Base-by-base conservation (phyloP, 2,888 invertebrate species). In the Embidobia sp. region DNA sequence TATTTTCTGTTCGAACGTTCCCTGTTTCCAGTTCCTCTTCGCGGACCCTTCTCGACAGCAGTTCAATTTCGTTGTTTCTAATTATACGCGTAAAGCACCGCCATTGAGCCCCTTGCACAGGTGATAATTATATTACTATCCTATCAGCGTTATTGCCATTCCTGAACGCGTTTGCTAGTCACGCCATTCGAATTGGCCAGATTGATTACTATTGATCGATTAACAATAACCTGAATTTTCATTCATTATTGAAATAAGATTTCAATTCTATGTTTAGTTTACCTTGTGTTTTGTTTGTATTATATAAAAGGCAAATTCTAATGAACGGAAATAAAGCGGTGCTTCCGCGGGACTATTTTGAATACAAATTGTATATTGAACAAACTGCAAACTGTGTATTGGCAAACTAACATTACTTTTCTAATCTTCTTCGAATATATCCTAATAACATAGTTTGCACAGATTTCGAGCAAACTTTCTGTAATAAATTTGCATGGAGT, bases 141-240 rank as follows among this genome's bases (percentile, higher is more conserved):
- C 87, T 86, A 87, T 87, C 87, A 86, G 81, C 85, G 86, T 86
- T 87, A 87, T 87, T 87, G 86, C 87, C 87, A 86, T 87, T 87
- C 85, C 86, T 84, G 79, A 75, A 80, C 75, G 82, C 83, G 83
- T 82, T 70, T 81, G 81, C 79, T 77, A 78, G 81, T 83, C 82
- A 79, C 81, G 79, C 80, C 81, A 83, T 85, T 84, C 84, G 83
- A 84, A 85, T 85, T 85, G 84, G 81, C 82, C 81, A 82, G 82
- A 80, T 80, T 69, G 66, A 77, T 72, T 66, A 77, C 77, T 66
- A 77, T 77, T 66, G 77, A 72, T 70, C 70, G 66, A 40, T 27
- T 29, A 51, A 59, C 40, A 48, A 46, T 70, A 66, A 76, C 49
- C 59, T 66, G 76, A 35, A 27, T 64, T 70, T 70, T 76, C 70